Evolutionary conservation across 2,888 invertebrate genomes (phyloP).

Genomic region (Protodeltote pygarga): DNA sequence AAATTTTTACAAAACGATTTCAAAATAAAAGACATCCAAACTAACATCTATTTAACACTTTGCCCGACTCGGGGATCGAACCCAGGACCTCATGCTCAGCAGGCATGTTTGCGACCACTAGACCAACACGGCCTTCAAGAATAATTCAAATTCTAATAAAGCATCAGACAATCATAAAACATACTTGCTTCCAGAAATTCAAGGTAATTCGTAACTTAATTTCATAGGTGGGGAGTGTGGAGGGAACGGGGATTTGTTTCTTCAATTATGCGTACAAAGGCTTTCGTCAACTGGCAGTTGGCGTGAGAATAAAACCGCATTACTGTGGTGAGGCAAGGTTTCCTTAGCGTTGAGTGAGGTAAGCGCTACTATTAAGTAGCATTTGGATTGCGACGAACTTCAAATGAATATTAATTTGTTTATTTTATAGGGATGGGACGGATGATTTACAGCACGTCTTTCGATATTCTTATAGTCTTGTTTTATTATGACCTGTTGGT

Average conservation of each 20-base stretch:
- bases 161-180: no score
- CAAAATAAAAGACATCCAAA: no score
- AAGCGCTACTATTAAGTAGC: constrained; percentile 32
- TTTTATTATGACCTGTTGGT: no score
- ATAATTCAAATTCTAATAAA: no score
- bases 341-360: constrained; percentile 34
- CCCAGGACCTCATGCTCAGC: no score
- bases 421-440: constrained; percentile 16
- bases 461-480: no score
- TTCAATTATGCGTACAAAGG: constrained; percentile 55
- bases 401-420: constrained; percentile 23
- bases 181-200: no score
- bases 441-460: constrained; percentile 9
- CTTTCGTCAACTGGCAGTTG: constrained; percentile 58
- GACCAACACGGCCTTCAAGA: no score
- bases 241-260: constrained; percentile 15
- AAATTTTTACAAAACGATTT: no score
- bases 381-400: constrained; percentile 29
- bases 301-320: constrained; percentile 62
- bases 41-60: no score
- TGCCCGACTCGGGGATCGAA: no score
- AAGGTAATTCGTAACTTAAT: background rate
- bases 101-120: no score
- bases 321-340: constrained; percentile 59
- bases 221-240: constrained; percentile 18